Conservation (phyloP, 2,113 vertebrate genomes). For the Poecilia latipinna region DNA sequence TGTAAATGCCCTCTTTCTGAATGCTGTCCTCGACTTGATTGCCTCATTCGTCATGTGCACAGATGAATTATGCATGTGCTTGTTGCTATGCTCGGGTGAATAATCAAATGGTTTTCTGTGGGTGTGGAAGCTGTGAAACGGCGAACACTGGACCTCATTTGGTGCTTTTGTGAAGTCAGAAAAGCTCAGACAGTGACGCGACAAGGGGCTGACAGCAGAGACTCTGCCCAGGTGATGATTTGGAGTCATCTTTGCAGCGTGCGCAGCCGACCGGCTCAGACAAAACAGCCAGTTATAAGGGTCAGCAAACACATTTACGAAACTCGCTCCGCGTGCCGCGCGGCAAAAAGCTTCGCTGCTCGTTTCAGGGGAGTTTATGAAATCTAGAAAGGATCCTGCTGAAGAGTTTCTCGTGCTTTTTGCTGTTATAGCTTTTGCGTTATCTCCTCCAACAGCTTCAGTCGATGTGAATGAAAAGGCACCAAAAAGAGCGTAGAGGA, state of each 20-base stretch:
- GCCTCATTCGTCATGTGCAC: conserved; percentile 77
- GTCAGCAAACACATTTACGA: conserved; percentile 13
- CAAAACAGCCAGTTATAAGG: conserved; percentile 7
- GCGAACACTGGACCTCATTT: conserved; percentile 57
- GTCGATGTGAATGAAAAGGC: neutral
- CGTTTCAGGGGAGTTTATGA: conserved; percentile 1
- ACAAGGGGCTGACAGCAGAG: conserved; percentile 27
- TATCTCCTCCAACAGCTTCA: conserved; percentile 1
- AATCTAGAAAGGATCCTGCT: neutral
- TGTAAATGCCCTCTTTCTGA: conserved; percentile 74
- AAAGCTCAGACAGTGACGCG: conserved; percentile 21
- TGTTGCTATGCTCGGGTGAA: conserved; percentile 64
- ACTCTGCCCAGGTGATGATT: conserved; percentile 14
- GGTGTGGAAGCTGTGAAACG: conserved; percentile 60
- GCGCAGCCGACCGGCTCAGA: conserved; percentile 1
- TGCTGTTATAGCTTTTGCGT: conserved; percentile 9
- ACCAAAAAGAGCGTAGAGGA: neutral
- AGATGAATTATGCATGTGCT: conserved; percentile 79
- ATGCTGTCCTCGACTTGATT: conserved; percentile 72
- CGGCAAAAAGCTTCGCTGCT: neutral
- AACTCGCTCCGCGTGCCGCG: neutral
- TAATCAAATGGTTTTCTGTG: conserved; percentile 73
- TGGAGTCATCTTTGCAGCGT: neutral
- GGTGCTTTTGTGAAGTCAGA: conserved; percentile 42
- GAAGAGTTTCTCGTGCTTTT: conserved; percentile 2